phyloP scores from a whole-genome alignment of 2,888 invertebrate species.

The Hypolimnas misippus region DNA sequence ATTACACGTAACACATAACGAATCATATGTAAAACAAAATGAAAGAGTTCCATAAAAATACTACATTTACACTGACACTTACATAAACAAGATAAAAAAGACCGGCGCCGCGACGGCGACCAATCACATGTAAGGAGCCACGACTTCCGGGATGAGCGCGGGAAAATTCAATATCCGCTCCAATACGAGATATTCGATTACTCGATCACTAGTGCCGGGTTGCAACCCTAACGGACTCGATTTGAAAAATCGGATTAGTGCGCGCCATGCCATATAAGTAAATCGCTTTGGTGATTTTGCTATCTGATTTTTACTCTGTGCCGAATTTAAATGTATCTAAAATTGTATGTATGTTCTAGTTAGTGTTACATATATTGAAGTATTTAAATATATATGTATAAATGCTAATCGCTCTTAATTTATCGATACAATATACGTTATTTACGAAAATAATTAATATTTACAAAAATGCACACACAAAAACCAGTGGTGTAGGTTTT shows the following conservation, averaged over 20 bases:
- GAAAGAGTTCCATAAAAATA: slow-evolving; percentile 36
- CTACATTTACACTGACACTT: slow-evolving; percentile 60
- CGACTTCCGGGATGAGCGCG: slow-evolving; percentile 71
- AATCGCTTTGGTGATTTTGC: not conserved
- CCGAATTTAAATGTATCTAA: not conserved
- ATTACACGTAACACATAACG: not conserved
- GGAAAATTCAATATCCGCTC: slow-evolving; percentile 80
- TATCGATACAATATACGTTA: too few relatives aligned
- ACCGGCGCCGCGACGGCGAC: slow-evolving; percentile 65
- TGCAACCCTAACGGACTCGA: slow-evolving; percentile 53
- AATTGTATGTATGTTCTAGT: not conserved
- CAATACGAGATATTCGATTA: slow-evolving; percentile 71
- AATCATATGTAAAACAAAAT: not conserved
- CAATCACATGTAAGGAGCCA: slow-evolving; percentile 61
- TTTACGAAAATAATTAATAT: not conserved
- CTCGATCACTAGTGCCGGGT: slow-evolving; percentile 60
- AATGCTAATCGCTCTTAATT: too few relatives aligned
- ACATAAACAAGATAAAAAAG: slow-evolving; percentile 73
- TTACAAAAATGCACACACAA: not conserved
- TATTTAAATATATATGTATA: not conserved
- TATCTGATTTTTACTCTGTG: not conserved
- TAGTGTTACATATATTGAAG: not conserved
- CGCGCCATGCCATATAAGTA: slow-evolving; percentile 12
- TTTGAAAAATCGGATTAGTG: slow-evolving; percentile 51
- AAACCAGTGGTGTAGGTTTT: too few relatives aligned